These are phyloP conservation scores for Drosophila dunni DNA, from an alignment of 1,140 invertebrate genomes.

Conservation along the genomic window DNA sequence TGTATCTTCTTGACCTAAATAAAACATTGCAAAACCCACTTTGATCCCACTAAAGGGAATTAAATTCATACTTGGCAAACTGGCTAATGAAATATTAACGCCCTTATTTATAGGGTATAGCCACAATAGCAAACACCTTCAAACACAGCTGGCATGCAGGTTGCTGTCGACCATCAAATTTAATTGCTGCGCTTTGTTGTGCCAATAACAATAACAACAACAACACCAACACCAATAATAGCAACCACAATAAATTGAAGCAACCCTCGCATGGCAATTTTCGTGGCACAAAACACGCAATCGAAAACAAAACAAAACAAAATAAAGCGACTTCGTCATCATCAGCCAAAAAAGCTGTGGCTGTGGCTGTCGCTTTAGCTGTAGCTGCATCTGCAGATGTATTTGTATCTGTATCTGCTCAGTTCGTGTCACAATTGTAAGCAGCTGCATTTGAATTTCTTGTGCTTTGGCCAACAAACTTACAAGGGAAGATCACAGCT, in stretches of 20 bases:
- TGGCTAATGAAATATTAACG: neutral
- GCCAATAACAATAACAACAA: constrained; percentile 63
- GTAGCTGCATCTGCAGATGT: neutral
- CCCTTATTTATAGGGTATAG: constrained; percentile 9
- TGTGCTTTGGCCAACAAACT: constrained; percentile 13
- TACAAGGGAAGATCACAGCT: constrained; percentile 2
- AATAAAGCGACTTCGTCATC: neutral
- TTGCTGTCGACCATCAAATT: constrained; percentile 62
- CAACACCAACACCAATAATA: constrained; percentile 11
- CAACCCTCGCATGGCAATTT: constrained; percentile 61
- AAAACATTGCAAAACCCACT: no score
- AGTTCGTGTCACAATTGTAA: constrained; percentile 21
- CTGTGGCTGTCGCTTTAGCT: constrained; percentile 6
- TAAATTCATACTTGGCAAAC: constrained; percentile 1
- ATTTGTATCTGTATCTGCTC: constrained; percentile 11
- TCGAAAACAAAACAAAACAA: constrained; percentile 41
- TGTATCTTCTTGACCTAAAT: no score
- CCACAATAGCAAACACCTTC: constrained; percentile 30
- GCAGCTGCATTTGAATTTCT: constrained; percentile 30
- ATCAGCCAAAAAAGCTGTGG: constrained; percentile 15
- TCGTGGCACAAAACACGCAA: constrained; percentile 59
- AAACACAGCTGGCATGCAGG: constrained; percentile 53
- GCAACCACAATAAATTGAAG: constrained; percentile 51
- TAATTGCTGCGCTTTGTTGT: constrained; percentile 76
- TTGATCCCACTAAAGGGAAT: no score